Evolutionary conservation across 2,888 invertebrate species (phyloP), one percentile per base, ranked within the genome.

Genomic region (Cantharis flavilabris): DNA sequence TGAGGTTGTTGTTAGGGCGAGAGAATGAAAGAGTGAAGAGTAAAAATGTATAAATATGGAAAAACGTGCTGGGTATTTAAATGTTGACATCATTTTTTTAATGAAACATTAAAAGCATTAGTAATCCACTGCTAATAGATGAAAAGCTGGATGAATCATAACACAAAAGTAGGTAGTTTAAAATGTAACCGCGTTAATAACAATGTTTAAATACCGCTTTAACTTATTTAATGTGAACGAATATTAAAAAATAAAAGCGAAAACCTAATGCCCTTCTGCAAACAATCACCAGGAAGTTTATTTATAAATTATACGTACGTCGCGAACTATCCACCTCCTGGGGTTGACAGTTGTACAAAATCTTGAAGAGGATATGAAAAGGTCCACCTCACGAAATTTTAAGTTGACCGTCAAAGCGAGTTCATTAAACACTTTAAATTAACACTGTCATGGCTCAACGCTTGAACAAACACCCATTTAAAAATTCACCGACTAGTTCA

Each of bases 401-500:
- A 80, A 81, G 79, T 82, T 81, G 82, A 81, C 81, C 80, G 81
- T 81, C 79, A 81, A 80, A 82, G 80, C 76, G 65, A 81, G 81
- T 83, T 82, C 83, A 81, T 80, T 81, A 80, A 83, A 83, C 87
- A 87, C 87, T 87, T 85, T 64, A 83, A 86, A 87, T 86, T 87
- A 85, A 87, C 87, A 87, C 87, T 87, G 87, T 88, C 88, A 88
- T 87, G 86, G 87, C 86, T 87, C 83, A 84, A 84, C 81, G 84
- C 83, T 85, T 83, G 81, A 81, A 82, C 83, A 83, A 83, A 82
- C 83, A 80, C 81, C 81, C 82, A 82, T 83, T 83, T 77, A 69
- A 80, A 76, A 80, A 80, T 80, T 76, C 82, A 82, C 78, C 82
- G 84, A 83, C 82, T 83, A 83, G 84, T 83, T 81, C 84, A 85